Evolutionary conservation across 2,113 vertebrate species (phyloP).

Genomic region (Paralichthys olivaceus): DNA sequence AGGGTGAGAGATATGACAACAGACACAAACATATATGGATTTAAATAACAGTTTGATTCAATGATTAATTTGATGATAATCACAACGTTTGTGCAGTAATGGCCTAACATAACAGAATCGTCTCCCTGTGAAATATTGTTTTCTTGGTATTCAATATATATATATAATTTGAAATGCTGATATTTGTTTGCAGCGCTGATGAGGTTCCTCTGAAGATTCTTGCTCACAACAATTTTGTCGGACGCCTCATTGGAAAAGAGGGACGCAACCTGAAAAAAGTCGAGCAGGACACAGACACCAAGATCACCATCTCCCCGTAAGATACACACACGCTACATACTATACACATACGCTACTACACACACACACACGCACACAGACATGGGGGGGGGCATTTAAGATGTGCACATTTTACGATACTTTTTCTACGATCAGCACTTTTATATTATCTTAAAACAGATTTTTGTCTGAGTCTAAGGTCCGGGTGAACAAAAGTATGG

Average conservation of each 20-base stretch:
- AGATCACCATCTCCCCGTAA: conserved; percentile 98
- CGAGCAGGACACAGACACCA: conserved; percentile 96
- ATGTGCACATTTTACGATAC: too few species aligned
- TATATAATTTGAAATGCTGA: neutral
- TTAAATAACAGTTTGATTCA: too few species aligned
- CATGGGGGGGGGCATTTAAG: neutral
- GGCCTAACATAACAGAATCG: too few species aligned
- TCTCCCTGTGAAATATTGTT: too few species aligned
- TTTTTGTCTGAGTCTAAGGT: too few species aligned
- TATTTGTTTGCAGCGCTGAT: conserved; percentile 83
- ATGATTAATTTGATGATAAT: too few species aligned
- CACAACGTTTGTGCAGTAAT: neutral
- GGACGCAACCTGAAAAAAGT: conserved; percentile 96
- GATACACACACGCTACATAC: conserved; percentile 1
- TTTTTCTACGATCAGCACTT: too few species aligned
- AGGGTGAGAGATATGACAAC: too few species aligned
- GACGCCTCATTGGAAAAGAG: conserved; percentile 95
- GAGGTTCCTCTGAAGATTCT: conserved; percentile 96
- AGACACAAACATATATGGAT: too few species aligned
- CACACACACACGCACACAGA: neutral
- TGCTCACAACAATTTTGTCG: conserved; percentile 97
- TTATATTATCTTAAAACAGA: too few species aligned
- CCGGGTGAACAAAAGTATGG: too few species aligned
- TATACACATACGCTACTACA: neutral
- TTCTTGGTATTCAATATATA: too few species aligned